Conservation (phyloP, 2,113 vertebrate species). For the Orthochromis malagaraziensis region DNA sequence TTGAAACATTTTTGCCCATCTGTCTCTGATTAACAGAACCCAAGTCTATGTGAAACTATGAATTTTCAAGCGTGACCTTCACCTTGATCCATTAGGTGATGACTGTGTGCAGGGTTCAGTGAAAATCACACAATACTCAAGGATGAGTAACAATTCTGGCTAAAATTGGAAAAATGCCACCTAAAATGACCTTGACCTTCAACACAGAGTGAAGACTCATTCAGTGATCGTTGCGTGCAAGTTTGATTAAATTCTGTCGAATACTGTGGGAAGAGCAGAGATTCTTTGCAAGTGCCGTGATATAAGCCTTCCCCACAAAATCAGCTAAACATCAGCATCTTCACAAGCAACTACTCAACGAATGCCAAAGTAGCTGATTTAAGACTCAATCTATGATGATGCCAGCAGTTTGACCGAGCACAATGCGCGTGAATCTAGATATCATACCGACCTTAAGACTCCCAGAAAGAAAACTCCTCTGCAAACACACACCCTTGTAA, state of each 20-base stretch:
- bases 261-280: neutral
- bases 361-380: neutral
- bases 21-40: neutral
- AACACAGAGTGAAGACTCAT: neutral
- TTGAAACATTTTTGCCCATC: neutral
- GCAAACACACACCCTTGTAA: neutral
- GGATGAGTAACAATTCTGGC: fast-evolving
- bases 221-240: fast-evolving
- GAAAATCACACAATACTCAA: neutral
- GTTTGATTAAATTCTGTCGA: neutral
- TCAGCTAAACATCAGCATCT: neutral
- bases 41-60: neutral
- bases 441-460: fast-evolving
- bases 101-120: neutral
- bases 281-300: no score
- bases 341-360: neutral
- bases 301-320: neutral
- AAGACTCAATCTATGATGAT: neutral
- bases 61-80: neutral
- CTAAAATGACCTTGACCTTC: neutral
- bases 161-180: neutral
- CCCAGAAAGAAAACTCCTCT: neutral
- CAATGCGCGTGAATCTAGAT: neutral
- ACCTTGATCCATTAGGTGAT: neutral
- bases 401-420: fast-evolving